phyloP scores from a whole-genome alignment of 2,797 vertebrate genomes.

The Agapornis canus region DNA sequence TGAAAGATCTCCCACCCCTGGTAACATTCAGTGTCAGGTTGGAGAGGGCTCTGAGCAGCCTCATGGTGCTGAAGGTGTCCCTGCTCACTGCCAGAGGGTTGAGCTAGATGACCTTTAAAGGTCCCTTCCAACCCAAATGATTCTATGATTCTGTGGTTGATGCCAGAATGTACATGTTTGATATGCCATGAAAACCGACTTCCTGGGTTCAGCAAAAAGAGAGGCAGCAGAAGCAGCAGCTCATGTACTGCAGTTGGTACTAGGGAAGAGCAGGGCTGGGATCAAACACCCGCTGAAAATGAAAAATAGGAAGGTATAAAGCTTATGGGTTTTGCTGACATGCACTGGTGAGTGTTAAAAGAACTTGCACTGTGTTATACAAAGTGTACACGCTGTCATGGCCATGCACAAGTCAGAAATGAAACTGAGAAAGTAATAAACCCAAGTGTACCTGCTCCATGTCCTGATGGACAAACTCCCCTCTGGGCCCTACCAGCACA shows the following conservation, averaged over 20 bases:
- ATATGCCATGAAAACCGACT: not conserved
- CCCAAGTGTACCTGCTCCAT: not conserved
- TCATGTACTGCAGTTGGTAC: not conserved
- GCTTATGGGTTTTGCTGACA: not conserved
- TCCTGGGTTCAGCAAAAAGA: not conserved
- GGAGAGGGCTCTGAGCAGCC: not conserved
- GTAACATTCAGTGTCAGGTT: not conserved
- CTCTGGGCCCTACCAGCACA: not conserved
- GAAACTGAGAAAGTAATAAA: not conserved
- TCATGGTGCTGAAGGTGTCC: not conserved
- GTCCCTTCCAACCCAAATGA: not conserved
- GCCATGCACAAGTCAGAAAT: not conserved
- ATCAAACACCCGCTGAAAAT: not conserved
- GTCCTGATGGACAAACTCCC: not conserved
- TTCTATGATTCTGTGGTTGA: not conserved
- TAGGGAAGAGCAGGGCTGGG: not conserved
- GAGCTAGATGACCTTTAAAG: not conserved
- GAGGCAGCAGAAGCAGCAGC: not conserved
- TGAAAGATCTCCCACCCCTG: not conserved
- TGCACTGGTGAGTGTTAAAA: not conserved
- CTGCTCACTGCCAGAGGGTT: rapidly evolving
- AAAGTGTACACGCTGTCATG: not conserved
- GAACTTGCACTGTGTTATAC: not conserved
- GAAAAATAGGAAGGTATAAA: not conserved
- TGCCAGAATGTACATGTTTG: not conserved